These are phyloP conservation scores for Heptranchias perlo DNA, from an alignment of 2,113 vertebrate species.

Conservation along the genomic window DNA sequence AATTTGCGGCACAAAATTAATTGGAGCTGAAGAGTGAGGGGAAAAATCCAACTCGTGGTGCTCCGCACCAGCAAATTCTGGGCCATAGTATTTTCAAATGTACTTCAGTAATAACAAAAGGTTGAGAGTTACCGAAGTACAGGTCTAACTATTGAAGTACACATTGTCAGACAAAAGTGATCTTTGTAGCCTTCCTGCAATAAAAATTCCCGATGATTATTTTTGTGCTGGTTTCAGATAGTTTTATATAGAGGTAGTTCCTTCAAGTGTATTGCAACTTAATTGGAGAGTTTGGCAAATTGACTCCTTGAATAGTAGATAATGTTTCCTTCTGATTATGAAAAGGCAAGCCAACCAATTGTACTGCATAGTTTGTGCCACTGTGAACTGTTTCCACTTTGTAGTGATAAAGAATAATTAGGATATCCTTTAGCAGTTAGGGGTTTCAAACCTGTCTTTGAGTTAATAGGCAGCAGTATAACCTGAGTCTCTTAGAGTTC, in stretches of 20 bases:
- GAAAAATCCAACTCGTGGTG: neutral
- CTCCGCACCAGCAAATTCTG: neutral
- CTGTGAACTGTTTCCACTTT: neutral
- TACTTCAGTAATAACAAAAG: neutral
- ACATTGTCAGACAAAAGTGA: neutral
- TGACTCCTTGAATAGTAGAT: neutral
- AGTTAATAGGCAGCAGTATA: neutral
- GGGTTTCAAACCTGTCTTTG: neutral
- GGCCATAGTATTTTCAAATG: neutral
- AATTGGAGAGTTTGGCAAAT: neutral
- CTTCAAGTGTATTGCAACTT: neutral
- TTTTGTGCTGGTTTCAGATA: neutral
- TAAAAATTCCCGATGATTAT: neutral
- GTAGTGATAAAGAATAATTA: neutral
- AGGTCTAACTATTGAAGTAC: neutral
- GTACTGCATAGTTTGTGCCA: neutral
- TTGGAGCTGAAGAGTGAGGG: neutral
- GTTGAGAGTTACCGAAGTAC: neutral
- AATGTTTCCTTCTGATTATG: neutral
- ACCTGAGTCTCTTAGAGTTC: neutral
- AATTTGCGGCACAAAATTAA: neutral
- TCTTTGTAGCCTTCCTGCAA: neutral
- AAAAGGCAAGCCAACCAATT: neutral
- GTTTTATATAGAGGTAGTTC: neutral
- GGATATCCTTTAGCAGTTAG: neutral